Evolutionary conservation across 2,113 vertebrate species (phyloP).

Genomic region (Rhinogobius similis): DNA sequence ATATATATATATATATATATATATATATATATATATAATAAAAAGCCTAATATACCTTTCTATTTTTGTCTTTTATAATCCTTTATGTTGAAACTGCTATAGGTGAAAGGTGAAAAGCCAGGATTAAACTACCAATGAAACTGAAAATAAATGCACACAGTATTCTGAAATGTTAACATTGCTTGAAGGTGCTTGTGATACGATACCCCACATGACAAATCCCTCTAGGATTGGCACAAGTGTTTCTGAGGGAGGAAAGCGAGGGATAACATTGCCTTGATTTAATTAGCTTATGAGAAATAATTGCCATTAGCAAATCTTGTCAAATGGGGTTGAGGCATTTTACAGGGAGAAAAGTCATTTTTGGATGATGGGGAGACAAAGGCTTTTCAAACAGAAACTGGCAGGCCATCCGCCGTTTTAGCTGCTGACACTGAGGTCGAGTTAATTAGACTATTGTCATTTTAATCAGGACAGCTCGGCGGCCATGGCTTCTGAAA

Average conservation of each 20-base stretch:
- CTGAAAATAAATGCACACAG: constrained; percentile 6
- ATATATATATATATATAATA: too few species aligned
- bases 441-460: constrained; percentile 84
- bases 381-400: constrained; percentile 74
- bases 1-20: too few species aligned
- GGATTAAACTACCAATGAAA: constrained; percentile 39
- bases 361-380: constrained; percentile 71
- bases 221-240: constrained; percentile 49
- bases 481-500: constrained; percentile 73
- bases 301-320: constrained; percentile 79
- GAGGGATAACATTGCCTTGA: constrained; percentile 61
- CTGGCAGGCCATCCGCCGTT: constrained; percentile 66
- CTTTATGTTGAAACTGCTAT: background rate
- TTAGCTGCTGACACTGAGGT: constrained; percentile 75
- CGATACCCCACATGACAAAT: constrained; percentile 53
- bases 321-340: constrained; percentile 65
- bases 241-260: constrained; percentile 35
- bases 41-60: too few species aligned
- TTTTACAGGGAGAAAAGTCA: constrained; percentile 52
- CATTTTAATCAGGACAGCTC: constrained; percentile 81
- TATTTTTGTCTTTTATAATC: too few species aligned
- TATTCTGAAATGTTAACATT: constrained; percentile 52
- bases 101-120: constrained; percentile 19
- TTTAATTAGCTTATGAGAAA: constrained; percentile 83
- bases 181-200: constrained; percentile 68